Percentiles rank a stretch among this genome's conserved stretches.
Evolutionary conservation across 2,797 vertebrate species (phyloP).

Genomic region (Cygnus olor): DNA sequence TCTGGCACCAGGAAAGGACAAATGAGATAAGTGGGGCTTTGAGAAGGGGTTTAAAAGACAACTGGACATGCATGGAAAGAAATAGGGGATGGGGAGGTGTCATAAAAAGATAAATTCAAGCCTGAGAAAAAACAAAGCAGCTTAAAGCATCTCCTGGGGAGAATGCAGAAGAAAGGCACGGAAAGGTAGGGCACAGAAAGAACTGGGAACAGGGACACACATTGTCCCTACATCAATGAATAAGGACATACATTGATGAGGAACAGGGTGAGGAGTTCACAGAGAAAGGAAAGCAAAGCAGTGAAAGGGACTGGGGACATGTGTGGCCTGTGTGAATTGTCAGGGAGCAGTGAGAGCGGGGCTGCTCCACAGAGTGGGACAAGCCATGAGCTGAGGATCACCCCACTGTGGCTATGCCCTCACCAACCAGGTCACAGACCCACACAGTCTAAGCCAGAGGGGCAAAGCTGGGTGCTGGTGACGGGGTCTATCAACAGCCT

Average conservation of each 20-base stretch:
- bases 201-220: rapidly evolving
- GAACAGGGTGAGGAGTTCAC: neutral
- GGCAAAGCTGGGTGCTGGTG: neutral
- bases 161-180: neutral
- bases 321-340: neutral
- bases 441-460: neutral
- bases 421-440: neutral
- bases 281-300: neutral
- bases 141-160: neutral
- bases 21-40: neutral
- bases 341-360: neutral
- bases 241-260: neutral
- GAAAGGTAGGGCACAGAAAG: neutral
- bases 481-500: neutral
- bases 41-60: neutral
- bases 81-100: neutral
- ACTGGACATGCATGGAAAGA: neutral
- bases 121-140: neutral
- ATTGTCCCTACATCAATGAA: too few species aligned
- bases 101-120: neutral
- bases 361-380: neutral
- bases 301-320: neutral
- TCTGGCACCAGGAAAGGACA: neutral
- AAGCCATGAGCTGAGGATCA: too few species aligned
- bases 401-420: neutral